A percentile compares a stretch with the other conserved stretches of the same genome.
Evolutionary conservation across 2,113 vertebrate genomes (phyloP).

Genomic region (Columbina picui): DNA sequence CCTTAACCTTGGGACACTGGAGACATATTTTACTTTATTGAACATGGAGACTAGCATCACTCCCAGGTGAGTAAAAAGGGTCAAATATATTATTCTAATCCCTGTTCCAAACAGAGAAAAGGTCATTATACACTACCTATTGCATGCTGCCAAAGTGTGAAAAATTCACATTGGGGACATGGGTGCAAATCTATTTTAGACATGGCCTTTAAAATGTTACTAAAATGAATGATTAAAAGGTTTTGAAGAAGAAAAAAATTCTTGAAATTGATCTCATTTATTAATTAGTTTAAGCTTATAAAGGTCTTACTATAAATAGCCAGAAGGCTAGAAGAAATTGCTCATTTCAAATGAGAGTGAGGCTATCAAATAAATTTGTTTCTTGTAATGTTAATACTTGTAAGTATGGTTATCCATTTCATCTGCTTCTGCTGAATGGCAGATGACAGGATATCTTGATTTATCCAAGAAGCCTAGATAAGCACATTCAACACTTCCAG

Average conservation of each 20-base stretch:
- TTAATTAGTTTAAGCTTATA: constrained; percentile 83
- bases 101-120: constrained; percentile 86
- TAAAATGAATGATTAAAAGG: constrained; percentile 83
- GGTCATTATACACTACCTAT: constrained; percentile 80
- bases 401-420: constrained; percentile 15
- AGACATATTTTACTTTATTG: constrained; percentile 84
- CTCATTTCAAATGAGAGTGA: constrained; percentile 67
- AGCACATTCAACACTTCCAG: neutral
- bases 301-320: constrained; percentile 83
- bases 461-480: neutral
- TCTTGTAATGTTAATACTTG: constrained; percentile 56
- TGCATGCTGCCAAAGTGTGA: constrained; percentile 77
- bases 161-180: constrained; percentile 79
- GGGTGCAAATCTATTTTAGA: constrained; percentile 83
- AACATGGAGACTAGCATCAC: constrained; percentile 79
- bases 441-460: neutral
- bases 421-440: neutral
- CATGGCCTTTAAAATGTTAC: constrained; percentile 82
- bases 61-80: constrained; percentile 82
- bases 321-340: constrained; percentile 69
- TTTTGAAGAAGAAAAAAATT: constrained; percentile 75
- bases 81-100: constrained; percentile 88
- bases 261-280: constrained; percentile 82
- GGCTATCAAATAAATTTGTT: constrained; percentile 62
- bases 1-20: constrained; percentile 81